Conservation (phyloP, 2,888 invertebrate species). For the Euphydryas editha region DNA sequence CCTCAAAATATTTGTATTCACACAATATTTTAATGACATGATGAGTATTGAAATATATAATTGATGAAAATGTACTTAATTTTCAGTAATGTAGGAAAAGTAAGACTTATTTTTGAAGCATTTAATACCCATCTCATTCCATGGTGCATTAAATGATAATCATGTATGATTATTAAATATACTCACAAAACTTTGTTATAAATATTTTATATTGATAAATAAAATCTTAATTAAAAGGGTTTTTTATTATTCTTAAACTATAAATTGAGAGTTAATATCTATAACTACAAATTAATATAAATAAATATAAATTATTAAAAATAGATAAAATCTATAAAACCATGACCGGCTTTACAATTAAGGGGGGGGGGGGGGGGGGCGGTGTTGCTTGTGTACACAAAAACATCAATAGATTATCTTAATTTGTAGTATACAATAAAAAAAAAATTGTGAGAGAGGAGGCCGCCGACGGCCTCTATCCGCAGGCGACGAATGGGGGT, state of each 20-base stretch:
- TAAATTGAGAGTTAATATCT: not conserved
- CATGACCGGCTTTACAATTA: too few species aligned
- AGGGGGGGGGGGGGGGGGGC: too few species aligned
- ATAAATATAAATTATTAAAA: too few species aligned
- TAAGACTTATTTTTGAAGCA: not conserved
- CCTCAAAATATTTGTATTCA: not conserved
- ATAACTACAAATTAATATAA: too few species aligned
- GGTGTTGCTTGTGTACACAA: too few species aligned
- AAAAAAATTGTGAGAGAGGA: too few species aligned
- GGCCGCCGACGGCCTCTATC: too few species aligned
- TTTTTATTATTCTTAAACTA: not conserved
- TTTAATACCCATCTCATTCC: constrained; percentile 25
- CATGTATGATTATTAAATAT: constrained; percentile 6
- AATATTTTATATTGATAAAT: constrained; percentile 4
- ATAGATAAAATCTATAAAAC: too few species aligned
- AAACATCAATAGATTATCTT: too few species aligned
- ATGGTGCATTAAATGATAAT: constrained; percentile 20
- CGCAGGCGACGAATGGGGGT: too few species aligned
- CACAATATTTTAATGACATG: not conserved
- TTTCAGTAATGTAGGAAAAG: not conserved
- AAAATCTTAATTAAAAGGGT: not conserved
- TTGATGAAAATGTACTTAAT: constrained; percentile 12
- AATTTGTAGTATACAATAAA: too few species aligned
- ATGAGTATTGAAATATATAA: not conserved
- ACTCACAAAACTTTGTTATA: not conserved